A percentile compares a stretch with the other conserved stretches of the same genome.
phyloP scores from a whole-genome alignment of 2,888 invertebrate species.

The Eumacrocentrus americanus region DNA sequence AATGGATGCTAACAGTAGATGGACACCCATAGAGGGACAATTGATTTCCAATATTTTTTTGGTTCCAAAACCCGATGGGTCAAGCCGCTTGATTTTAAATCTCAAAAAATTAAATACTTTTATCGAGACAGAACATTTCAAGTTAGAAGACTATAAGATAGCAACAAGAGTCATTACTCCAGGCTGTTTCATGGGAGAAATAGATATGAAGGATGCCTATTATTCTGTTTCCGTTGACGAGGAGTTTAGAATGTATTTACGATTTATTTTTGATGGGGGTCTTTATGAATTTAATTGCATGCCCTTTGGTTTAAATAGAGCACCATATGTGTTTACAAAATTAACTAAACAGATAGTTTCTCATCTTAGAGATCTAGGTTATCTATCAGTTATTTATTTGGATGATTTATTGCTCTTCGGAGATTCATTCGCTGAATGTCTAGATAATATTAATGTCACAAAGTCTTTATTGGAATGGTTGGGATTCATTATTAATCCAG shows the following conservation, averaged over 20 bases:
- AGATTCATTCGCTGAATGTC: neutral
- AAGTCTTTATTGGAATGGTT: neutral
- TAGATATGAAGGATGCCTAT: too few relatives aligned
- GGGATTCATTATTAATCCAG: neutral
- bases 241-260: slow-evolving; percentile 38
- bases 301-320: too few relatives aligned
- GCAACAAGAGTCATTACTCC: too few relatives aligned
- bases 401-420: neutral
- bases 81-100: too few relatives aligned
- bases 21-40: slow-evolving; percentile 11
- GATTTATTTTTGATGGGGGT: too few relatives aligned
- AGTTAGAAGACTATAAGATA: slow-evolving; percentile 24
- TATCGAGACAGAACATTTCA: slow-evolving; percentile 24
- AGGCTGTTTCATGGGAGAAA: too few relatives aligned
- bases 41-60: slow-evolving; percentile 28
- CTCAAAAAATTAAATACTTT: slow-evolving; percentile 26
- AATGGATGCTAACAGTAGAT: slow-evolving; percentile 8
- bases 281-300: slow-evolving; percentile 36
- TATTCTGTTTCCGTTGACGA: too few relatives aligned
- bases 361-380: neutral
- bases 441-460: neutral
- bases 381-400: neutral
- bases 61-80: slow-evolving; percentile 22
- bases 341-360: neutral
- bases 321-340: too few relatives aligned